Evolutionary conservation across 2,888 invertebrate species (phyloP).

Genomic region (Trilocha varians): DNA sequence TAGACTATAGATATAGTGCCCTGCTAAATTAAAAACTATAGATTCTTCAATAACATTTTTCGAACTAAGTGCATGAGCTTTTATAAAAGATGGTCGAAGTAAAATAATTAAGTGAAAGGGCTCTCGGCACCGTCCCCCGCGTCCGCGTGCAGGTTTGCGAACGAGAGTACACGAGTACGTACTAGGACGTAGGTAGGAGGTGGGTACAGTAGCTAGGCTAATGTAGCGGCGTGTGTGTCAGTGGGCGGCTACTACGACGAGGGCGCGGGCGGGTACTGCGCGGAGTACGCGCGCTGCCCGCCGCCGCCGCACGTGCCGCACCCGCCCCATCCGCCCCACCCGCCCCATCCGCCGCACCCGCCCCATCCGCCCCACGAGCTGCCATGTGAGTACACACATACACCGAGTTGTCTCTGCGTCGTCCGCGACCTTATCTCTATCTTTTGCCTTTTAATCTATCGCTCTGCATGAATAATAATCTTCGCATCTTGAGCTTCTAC

Average conservation of each 20-base stretch:
- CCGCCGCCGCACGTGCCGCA: conserved; percentile 35
- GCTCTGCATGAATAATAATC: conserved; percentile 36
- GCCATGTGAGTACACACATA: conserved; percentile 46
- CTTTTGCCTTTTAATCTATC: conserved; percentile 13
- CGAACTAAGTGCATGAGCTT: conserved; percentile 61
- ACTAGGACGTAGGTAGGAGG: conserved; percentile 52
- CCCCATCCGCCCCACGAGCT: conserved; percentile 31
- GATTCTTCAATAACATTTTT: conserved; percentile 23
- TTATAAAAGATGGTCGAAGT: conserved; percentile 20
- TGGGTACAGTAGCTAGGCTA: conserved; percentile 25
- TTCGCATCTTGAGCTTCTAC: conserved; percentile 30
- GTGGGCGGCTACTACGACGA: conserved; percentile 70
- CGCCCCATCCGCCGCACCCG: conserved; percentile 23
- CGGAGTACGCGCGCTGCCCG: conserved; percentile 54
- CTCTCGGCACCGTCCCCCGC: no score
- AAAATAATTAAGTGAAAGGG: conserved; percentile 13
- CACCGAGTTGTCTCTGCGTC: not conserved
- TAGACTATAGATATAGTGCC: conserved; percentile 42
- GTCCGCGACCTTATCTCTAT: not conserved
- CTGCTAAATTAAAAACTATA: conserved; percentile 26
- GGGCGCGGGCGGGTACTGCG: conserved; percentile 51
- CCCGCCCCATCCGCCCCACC: conserved; percentile 28
- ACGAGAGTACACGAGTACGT: conserved; percentile 15
- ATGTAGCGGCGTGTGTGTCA: conserved; percentile 63
- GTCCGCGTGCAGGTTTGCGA: no score